Percentiles rank a stretch among this genome's conserved stretches.
Evolutionary conservation across 2,888 invertebrate species (phyloP).

Genomic region (Volucella zonaria): DNA sequence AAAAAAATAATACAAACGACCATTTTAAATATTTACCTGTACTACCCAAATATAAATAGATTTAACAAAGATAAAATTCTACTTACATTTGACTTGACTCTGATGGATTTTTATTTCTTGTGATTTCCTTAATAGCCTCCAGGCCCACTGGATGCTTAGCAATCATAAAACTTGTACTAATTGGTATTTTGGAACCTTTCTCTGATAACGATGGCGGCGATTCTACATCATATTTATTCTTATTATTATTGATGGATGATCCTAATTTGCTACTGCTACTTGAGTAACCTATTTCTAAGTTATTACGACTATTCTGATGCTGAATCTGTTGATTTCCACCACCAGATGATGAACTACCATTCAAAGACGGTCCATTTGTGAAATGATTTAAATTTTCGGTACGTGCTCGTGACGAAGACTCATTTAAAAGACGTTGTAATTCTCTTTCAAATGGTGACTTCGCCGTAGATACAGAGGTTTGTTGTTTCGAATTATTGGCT

Average conservation of each 20-base stretch:
- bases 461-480: conserved; percentile 81
- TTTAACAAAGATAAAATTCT: conserved; percentile 6
- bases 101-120: conserved; percentile 85
- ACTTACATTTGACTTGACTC: conserved; percentile 83
- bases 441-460: conserved; percentile 90
- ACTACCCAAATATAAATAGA: background rate
- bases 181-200: conserved; percentile 79
- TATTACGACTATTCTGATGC: conserved; percentile 78
- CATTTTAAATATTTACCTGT: no score
- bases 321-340: conserved; percentile 54
- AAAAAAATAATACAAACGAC: no score
- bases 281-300: conserved; percentile 80
- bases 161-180: conserved; percentile 82
- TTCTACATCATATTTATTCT: conserved; percentile 79
- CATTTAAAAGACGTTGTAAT: conserved; percentile 90
- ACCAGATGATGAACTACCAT: conserved; percentile 75
- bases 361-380: conserved; percentile 71
- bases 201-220: conserved; percentile 75
- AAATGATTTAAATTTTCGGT: conserved; percentile 75
- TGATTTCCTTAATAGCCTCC: conserved; percentile 90
- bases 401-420: conserved; percentile 82
- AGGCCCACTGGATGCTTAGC: conserved; percentile 88
- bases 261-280: conserved; percentile 81
- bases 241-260: conserved; percentile 80
- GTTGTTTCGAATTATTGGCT: conserved; percentile 75